These are phyloP conservation scores for Myotis davidii DNA, from an alignment of 2,113 vertebrate genomes.

Conservation along the genomic window DNA sequence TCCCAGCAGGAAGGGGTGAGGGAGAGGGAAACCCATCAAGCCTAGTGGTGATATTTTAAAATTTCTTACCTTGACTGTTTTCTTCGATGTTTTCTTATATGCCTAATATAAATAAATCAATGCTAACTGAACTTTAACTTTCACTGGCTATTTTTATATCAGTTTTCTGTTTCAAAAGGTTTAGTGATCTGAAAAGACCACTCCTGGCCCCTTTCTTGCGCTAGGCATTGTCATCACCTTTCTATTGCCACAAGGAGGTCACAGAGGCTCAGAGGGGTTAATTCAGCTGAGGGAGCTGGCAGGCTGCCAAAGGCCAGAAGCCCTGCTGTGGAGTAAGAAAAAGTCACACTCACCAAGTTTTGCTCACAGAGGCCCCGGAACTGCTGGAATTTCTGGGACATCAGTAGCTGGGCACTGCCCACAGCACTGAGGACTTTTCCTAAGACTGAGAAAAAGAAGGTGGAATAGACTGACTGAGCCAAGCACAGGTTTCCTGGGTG, in stretches of 20 bases:
- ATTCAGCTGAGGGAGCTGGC: too few relatives aligned
- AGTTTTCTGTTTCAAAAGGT: not conserved
- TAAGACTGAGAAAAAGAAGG: slow-evolving; percentile 87
- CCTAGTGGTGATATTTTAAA: not conserved
- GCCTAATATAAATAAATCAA: not conserved
- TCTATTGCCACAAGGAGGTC: not conserved
- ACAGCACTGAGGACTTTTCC: slow-evolving; percentile 97
- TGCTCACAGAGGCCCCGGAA: slow-evolving; percentile 98
- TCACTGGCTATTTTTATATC: not conserved
- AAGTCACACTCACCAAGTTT: slow-evolving; percentile 93
- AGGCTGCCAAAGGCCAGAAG: not conserved
- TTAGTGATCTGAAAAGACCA: not conserved
- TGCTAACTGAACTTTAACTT: not conserved
- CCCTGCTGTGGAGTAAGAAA: not conserved
- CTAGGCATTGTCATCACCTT: not conserved
- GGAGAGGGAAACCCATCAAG: not conserved
- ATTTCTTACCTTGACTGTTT: slow-evolving; percentile 7
- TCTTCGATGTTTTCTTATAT: not conserved
- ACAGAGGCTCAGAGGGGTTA: not conserved
- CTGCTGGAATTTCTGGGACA: slow-evolving; percentile 98
- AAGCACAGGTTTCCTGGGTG: not conserved
- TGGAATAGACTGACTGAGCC: not conserved
- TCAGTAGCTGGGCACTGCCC: slow-evolving; percentile 90
- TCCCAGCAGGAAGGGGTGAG: not conserved
- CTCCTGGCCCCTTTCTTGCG: not conserved